phyloP scores from a whole-genome alignment of 2,888 invertebrate genomes.

The Chrysina gloriosa region DNA sequence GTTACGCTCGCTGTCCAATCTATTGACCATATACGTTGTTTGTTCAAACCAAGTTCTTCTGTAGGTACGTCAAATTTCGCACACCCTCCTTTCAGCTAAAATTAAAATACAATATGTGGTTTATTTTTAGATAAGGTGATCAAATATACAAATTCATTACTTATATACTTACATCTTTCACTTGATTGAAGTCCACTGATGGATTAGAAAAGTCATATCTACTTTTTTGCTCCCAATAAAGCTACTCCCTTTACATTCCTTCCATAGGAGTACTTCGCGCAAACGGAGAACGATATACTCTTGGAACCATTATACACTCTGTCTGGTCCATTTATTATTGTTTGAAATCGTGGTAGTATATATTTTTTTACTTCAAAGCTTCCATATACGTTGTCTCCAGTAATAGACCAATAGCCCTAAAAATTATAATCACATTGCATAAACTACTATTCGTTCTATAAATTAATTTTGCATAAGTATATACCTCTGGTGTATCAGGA shows the following conservation, averaged over 20 bases:
- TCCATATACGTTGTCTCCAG: neutral
- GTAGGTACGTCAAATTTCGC: constrained; percentile 54
- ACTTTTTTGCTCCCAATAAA: constrained; percentile 61
- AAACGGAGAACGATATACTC: constrained; percentile 67
- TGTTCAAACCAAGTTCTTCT: constrained; percentile 49
- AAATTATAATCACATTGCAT: neutral
- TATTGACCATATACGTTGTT: constrained; percentile 1
- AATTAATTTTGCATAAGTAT: constrained; percentile 9
- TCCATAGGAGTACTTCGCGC: constrained; percentile 73
- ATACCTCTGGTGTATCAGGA: constrained; percentile 58
- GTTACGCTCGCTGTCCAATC: constrained; percentile 61
- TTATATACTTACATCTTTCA: constrained; percentile 55
- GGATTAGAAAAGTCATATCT: constrained; percentile 50
- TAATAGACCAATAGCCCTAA: constrained; percentile 8
- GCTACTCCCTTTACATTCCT: constrained; percentile 70
- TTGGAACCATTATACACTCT: constrained; percentile 66
- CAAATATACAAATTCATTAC: constrained; percentile 1
- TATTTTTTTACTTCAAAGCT: constrained; percentile 70
- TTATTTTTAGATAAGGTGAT: neutral
- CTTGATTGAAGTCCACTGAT: constrained; percentile 52
- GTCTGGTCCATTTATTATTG: constrained; percentile 67
- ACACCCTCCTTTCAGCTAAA: constrained; percentile 60
- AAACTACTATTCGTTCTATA: neutral
- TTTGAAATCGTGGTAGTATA: constrained; percentile 71
- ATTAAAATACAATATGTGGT: too few relatives aligned